These are phyloP conservation scores for Drosophila peninsularis DNA, from an alignment of 2,888 invertebrate genomes.

Conservation along the genomic window DNA sequence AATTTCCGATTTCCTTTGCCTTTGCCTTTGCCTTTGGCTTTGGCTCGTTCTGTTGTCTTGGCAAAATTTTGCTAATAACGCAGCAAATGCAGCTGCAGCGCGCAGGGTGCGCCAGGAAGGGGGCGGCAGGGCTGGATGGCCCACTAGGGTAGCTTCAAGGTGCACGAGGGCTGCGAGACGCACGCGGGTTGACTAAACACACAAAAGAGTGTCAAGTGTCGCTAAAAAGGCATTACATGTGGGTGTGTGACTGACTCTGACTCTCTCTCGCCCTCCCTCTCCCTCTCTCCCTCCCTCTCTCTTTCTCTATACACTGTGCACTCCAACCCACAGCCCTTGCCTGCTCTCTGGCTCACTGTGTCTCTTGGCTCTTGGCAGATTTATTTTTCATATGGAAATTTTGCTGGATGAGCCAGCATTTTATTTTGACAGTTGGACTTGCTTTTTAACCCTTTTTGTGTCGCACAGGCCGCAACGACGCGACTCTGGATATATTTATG, in stretches of 20 bases:
- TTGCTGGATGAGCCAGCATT: conserved; percentile 68
- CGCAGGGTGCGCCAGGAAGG: conserved; percentile 1
- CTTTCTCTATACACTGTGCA: background rate
- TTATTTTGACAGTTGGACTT: conserved; percentile 76
- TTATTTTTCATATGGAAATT: conserved; percentile 60
- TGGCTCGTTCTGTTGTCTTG: conserved; percentile 35
- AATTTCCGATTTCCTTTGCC: conserved; percentile 68
- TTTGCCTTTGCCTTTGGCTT: conserved; percentile 4
- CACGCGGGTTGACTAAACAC: conserved; percentile 68
- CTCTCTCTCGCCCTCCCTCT: background rate
- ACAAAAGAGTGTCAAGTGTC: conserved; percentile 81
- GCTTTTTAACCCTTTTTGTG: conserved; percentile 8
- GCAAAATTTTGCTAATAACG: conserved; percentile 76
- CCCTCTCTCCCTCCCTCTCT: background rate
- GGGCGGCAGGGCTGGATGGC: background rate
- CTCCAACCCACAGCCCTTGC: background rate
- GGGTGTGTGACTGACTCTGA: conserved; percentile 19
- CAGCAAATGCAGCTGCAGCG: conserved; percentile 67
- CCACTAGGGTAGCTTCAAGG: conserved; percentile 35
- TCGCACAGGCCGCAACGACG: background rate
- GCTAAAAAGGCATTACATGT: conserved; percentile 71
- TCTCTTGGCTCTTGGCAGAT: conserved; percentile 31
- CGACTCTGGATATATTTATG: conserved; percentile 5
- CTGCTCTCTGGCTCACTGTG: background rate
- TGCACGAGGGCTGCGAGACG: conserved; percentile 55